Evolutionary conservation across 2,797 vertebrate species (phyloP).

Genomic region (Chiroxiphia lanceolata): DNA sequence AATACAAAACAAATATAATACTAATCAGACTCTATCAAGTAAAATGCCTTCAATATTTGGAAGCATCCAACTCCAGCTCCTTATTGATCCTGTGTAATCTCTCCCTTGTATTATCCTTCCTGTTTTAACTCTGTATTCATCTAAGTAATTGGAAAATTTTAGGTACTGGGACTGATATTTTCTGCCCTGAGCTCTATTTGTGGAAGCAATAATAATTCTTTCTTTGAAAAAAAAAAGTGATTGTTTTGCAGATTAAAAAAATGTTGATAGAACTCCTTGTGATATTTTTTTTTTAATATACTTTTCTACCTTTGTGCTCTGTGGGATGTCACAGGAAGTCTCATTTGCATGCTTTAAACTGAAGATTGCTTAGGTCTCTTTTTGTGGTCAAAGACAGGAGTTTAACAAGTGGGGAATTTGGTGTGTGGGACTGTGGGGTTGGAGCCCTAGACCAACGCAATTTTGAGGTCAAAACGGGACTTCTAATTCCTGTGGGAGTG

Average conservation of each 20-base stretch:
- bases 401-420: background rate
- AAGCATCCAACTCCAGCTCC: background rate
- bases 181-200: background rate
- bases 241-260: background rate
- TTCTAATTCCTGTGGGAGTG: background rate
- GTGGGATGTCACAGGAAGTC: background rate
- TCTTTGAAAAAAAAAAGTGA: background rate
- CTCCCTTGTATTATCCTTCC: background rate
- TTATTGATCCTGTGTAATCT: background rate
- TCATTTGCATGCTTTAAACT: background rate
- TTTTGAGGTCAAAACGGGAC: background rate
- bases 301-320: accelerated
- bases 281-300: background rate
- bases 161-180: background rate
- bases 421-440: background rate
- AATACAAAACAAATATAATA: background rate
- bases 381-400: background rate
- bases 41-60: background rate
- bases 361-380: background rate
- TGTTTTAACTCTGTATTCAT: background rate
- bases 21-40: background rate
- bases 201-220: background rate
- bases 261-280: background rate
- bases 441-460: background rate
- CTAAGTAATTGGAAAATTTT: background rate